Evolutionary conservation across 1,140 invertebrate species (phyloP).

Genomic region (Asbolus verrucosus): DNA sequence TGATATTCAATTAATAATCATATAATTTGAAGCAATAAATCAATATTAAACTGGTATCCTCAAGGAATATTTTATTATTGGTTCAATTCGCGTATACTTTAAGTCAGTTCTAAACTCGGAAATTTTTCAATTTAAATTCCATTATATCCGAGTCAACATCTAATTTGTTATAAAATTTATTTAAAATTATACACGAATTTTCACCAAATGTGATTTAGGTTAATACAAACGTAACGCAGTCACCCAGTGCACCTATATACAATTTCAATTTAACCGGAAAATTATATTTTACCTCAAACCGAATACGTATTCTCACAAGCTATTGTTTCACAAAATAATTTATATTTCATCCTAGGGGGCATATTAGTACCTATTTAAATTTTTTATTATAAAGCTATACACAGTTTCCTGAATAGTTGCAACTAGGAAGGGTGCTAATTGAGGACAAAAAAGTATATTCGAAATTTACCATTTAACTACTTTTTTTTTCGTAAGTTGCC

Average conservation of each 20-base stretch:
- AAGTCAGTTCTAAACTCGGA: not conserved
- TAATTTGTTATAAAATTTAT: too few relatives aligned
- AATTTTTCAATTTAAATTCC: not conserved
- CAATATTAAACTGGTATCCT: conserved; percentile 11
- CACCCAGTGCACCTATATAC: conserved; percentile 9
- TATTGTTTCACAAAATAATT: conserved; percentile 30
- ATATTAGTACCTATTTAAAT: conserved; percentile 34
- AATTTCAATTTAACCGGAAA: conserved; percentile 28
- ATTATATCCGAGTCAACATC: not conserved
- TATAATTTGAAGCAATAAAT: conserved; percentile 13
- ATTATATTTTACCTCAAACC: conserved; percentile 24
- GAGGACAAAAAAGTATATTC: too few relatives aligned
- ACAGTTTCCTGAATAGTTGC: not conserved
- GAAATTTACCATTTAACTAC: too few relatives aligned
- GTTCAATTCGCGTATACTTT: not conserved
- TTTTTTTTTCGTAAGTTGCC: too few relatives aligned
- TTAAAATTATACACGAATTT: too few relatives aligned
- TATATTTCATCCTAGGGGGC: conserved; percentile 19
- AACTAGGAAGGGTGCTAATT: too few relatives aligned
- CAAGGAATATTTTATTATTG: conserved; percentile 15
- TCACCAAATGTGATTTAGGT: not conserved
- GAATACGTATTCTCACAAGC: conserved; percentile 12
- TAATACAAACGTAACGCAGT: conserved; percentile 8
- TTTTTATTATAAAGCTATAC: too few relatives aligned
- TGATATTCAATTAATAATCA: conserved; percentile 34